Percentiles rank a stretch among this genome's conserved stretches.
Conservation (phyloP, 2,797 vertebrate species). For the Platalea minor region DNA sequence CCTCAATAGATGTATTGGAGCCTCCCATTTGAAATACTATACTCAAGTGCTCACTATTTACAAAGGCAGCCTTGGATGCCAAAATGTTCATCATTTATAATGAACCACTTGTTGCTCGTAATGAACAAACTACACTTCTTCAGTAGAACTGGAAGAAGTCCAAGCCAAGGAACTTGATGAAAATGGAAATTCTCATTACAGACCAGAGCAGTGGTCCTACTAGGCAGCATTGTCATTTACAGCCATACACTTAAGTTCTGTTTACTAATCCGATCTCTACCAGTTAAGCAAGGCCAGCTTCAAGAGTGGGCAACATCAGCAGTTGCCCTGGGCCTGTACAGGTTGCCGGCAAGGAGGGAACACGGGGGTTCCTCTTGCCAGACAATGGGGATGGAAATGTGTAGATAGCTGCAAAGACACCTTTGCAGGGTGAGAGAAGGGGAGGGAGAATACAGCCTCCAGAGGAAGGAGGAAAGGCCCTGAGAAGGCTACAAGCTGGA, state of each 20-base stretch:
- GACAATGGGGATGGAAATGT: neutral
- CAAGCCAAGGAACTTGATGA: neutral
- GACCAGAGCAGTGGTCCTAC: neutral
- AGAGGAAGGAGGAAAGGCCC: neutral
- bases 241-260: neutral
- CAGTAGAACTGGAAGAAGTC: conserved; percentile 27
- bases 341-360: neutral
- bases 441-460: neutral
- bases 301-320: fast-evolving
- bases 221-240: neutral
- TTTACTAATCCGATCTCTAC: neutral
- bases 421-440: neutral
- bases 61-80: conserved; percentile 2
- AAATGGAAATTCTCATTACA: neutral
- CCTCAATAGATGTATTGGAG: neutral
- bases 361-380: neutral
- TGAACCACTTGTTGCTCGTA: neutral
- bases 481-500: neutral
- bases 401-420: neutral
- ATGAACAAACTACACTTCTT: neutral
- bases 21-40: neutral
- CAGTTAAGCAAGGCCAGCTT: neutral
- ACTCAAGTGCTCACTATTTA: neutral
- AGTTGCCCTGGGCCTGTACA: neutral
- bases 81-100: conserved; percentile 34